Base-by-base conservation (phyloP, 2,113 vertebrate genomes). In the Eolophus roseicapilla region DNA sequence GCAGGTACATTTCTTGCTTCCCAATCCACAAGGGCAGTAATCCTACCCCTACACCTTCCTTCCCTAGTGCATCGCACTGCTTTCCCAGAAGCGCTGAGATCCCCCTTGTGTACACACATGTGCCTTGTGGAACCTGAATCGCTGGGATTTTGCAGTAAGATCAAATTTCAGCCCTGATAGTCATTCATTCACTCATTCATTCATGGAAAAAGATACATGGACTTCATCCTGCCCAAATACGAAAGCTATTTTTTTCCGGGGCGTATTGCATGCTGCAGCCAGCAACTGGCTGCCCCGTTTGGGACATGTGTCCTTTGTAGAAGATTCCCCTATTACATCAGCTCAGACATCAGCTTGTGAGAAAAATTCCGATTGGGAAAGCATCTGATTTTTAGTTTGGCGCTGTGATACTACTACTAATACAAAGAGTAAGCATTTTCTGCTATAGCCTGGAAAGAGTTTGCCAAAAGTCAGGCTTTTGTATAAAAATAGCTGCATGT, bases 401-500 rank as follows among this genome's bases (percentile, higher is more conserved):
- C 88, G 89, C 93, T 79, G 47, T 2, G 2, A 79, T 60, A 57
- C 33, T 70, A 75, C 43, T 63, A 39, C 31, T 57, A 76, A 0
- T 74, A 91, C 79, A 90, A 71, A 39, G 39, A 82, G 18, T 60
- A 81, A 86, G 29, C 17, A 50, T 95, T 96, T 97, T 95, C 95
- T 96, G 81, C 84, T 91, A 59, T 23, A 88, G 90, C 63, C 93
- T 90, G 78, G 76, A 95, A 95, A 89, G 71, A 75, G 35, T 95
- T 95, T 96, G 96, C 95, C 93, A 97, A 96, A 97, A 97, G 88
- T 88, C 67, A 24, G 71, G 50, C 19, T 25, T 96, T 95, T 1
- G 1, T 83, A 53, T 91, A 97, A 98, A 98, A 98, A 98, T 97
- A 98, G 92, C 89, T 95, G 60, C 77, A 52, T 73, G 97, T 98